Base-by-base conservation (phyloP, 2,113 vertebrate species). In the Sinocyclocheilus anophthalmus region DNA sequence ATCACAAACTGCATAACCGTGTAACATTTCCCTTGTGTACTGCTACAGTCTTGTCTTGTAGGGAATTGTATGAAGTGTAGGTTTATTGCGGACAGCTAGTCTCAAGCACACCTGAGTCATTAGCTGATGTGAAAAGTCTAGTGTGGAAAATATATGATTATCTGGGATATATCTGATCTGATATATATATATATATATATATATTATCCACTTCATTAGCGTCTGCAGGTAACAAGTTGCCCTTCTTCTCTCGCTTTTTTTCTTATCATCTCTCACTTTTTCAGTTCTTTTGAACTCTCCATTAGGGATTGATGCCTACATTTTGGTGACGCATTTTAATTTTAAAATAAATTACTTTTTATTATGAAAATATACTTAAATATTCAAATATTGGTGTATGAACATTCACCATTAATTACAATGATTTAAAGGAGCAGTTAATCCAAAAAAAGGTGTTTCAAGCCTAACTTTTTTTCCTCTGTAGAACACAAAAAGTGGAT, bases 61-160 rank as follows among this genome's bases (percentile, higher is more conserved):
- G 33, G 70, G 39, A 73, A 73, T 42, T 61, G 22, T n/a, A 22
- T 2, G 3, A 50, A 18, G 45, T 53, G 12, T 78, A 78, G 16
- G 50, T 78, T 57, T 55, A 78, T 57, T 33, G 76, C 16, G 22
- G n/a, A 37, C 50, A 57, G 26, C 37, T 39, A 73, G 70, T 73
- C 37, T 45, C 70, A n/a, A 80, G n/a, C 37, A 81, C 39, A 82
- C 16, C 24, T 48, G n/a, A 67, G 39, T 69, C 61, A 69, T 82
- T 67, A 82, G 39, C 61, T 20, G 2, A 82, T 30, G 42, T 37
- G 24, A 65, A 48, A 63, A 55, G 67, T 88, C 5, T 79, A 10
- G 18, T 55, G 45, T 57, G 45, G 12, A 26, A 42, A 67, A 81
- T 48, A 26, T 69, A 0, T 45, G 48, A 39, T 30, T 30, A 30